Base-by-base conservation (phyloP, 2,797 vertebrate genomes). In the Megaceryle alcyon region DNA sequence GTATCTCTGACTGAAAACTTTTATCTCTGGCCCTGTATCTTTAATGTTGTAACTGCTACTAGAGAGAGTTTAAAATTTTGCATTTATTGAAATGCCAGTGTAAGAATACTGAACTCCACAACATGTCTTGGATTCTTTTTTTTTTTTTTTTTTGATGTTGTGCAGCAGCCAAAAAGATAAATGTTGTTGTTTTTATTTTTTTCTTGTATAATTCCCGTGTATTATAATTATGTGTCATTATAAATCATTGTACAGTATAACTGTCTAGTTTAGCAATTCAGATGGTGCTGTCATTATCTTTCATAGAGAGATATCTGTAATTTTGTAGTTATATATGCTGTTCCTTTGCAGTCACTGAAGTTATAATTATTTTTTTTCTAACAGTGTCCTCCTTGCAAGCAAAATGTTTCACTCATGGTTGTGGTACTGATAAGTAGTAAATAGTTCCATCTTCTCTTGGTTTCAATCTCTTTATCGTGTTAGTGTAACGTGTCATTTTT, bases 181-280 rank as follows among this genome's bases (percentile, higher is more conserved):
- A 19, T 37, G 19, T n/a, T 46, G 7, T 56, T 46, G 21, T n/a
- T 25, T 1, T 8, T 22, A 39, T 22, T 49, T 84, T 93, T 86
- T 72, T 35, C 31, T 70, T 82, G 12, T 78, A 48, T 70, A 61
- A 79, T 66, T 94, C 51, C 28, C 22, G 3, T 64, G 39, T 35
- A n/a, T 86, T 82, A 56, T 90, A 90, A 85, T 90, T 92, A 88
- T 77, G 33, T 91, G 49, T 90, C 75, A 82, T 88, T 88, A 63
- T 60, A 77, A 87, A 43, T 70, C 39, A 39, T 90, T 82, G 64
- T 33, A 53, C 79, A 86, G 37, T 64, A 73, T 80, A 96, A 65
- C 25, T 31, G 4, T 69, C 54, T 86, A 48, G 56, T 90, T 93
- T 43, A 87, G 70, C 77, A 70, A 92, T 86, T 94, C 51, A 43